phyloP scores from a whole-genome alignment of 1,140 invertebrate species.

The honey bee (Apis mellifera) region DNA sequence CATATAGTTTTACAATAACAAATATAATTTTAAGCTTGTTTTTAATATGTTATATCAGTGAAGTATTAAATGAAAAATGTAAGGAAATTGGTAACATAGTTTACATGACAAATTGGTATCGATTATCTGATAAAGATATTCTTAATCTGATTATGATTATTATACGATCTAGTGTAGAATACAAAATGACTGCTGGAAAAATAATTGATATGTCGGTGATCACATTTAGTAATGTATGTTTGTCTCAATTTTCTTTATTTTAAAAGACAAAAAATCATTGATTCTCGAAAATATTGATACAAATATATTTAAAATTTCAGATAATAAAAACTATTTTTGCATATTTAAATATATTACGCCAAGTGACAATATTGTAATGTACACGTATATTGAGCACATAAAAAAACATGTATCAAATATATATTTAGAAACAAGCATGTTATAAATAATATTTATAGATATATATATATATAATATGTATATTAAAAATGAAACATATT shows the following conservation, averaged over 20 bases:
- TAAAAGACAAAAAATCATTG: background rate
- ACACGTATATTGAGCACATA: background rate
- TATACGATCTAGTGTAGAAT: conserved; percentile 48
- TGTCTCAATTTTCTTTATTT: background rate
- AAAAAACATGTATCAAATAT: background rate
- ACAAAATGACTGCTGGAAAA: conserved; percentile 67
- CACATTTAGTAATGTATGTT: conserved; percentile 65
- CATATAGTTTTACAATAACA: conserved; percentile 30
- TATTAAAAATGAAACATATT: background rate
- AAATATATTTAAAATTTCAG: background rate
- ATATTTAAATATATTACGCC: conserved; percentile 50
- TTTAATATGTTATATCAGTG: conserved; percentile 68
- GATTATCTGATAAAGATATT: conserved; percentile 48
- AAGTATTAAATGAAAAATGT: conserved; percentile 58
- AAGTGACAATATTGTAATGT: background rate
- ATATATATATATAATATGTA: no score
- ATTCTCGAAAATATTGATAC: no score
- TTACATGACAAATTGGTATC: conserved; percentile 66
- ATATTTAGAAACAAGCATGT: background rate
- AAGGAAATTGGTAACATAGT: conserved; percentile 57
- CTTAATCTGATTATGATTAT: conserved; percentile 63
- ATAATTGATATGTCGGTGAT: conserved; percentile 61
- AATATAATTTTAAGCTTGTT: conserved; percentile 64
- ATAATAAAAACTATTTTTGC: conserved; percentile 53
- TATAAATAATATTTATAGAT: no score